Evolutionary conservation across 1,140 invertebrate species (phyloP), one percentile per base, ranked within the genome.

Genomic region (Oncopeltus fasciatus): DNA sequence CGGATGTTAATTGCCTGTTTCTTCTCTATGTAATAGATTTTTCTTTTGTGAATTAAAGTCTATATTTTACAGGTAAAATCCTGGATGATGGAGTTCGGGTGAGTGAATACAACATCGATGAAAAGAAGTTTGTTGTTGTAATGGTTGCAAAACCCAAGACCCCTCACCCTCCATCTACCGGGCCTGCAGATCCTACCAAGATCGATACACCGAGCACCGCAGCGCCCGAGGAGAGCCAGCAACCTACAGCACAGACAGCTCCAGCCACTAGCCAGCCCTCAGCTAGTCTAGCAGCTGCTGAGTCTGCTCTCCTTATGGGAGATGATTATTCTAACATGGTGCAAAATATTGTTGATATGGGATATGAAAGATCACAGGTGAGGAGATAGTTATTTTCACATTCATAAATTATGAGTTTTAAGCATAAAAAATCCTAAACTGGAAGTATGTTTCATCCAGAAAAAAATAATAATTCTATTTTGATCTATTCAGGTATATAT

Each of bases 51-150:
- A 59, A 26, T 59, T 14, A 20, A 26, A n/a, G 16, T 62, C 68
- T 65, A 68, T 68, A 64, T 65, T 64, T 78, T 79, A 53, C 68
- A 90, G 89, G 90, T 29, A 89, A 91, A 81, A 95, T 96, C 71
- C 78, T 97, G 67, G 82, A 81, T 62, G 93, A 98, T 79, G 90
- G 94, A 57, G 85, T 85, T 68, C 81, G 83, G 57, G 71, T 96
- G 59, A 81, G 80, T 66, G 88, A 90, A 67, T 96, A 95, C 75
- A 92, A 93, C 73, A 93, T 97, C 71, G 92, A 97, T 75, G 92
- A 95, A 70, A 95, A 92, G 70, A 98, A 97, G 75, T 97, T 97
- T 76, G 87, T 98, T 72, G 94, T 98, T 68, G 89, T 97, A 65
- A 97, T 98, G 92, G 86, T 96, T 62, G 88, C 91, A 18, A 95